Percentiles rank a stretch among this genome's conserved stretches.
Evolutionary conservation across 2,888 invertebrate species (phyloP).

Genomic region (Drosophila imparisetae): DNA sequence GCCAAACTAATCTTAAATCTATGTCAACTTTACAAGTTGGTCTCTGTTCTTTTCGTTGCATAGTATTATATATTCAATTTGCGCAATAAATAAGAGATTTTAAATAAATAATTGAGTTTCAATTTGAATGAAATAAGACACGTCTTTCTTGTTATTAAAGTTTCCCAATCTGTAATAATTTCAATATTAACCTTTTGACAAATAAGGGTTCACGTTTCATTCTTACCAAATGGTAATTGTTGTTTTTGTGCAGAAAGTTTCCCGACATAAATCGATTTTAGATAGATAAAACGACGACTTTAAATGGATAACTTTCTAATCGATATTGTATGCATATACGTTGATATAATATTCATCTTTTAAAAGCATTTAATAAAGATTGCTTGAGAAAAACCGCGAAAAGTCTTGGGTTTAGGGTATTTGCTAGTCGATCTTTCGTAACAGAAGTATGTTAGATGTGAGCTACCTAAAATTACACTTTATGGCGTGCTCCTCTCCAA

Average conservation of each 20-base stretch:
- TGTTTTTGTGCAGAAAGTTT: neutral
- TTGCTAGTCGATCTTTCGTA: neutral
- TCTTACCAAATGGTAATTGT: too few relatives aligned
- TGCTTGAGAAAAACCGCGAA: too few relatives aligned
- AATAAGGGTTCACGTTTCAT: too few relatives aligned
- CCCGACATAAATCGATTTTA: neutral
- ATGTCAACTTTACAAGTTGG: slow-evolving; percentile 6
- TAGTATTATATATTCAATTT: neutral
- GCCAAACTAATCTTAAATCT: slow-evolving; percentile 13
- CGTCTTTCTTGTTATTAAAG: neutral
- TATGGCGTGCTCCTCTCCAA: neutral
- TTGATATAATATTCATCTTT: neutral
- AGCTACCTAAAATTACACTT: neutral
- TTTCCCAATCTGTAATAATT: neutral
- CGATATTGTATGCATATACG: neutral
- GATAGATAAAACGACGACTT: neutral
- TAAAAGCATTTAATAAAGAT: neutral
- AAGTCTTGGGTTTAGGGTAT: neutral
- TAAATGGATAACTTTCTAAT: neutral
- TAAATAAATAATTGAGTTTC: neutral
- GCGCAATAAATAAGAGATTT: neutral
- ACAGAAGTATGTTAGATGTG: neutral
- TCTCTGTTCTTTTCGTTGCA: too few relatives aligned
- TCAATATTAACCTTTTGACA: neutral
- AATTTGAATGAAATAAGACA: neutral